phyloP scores from a whole-genome alignment of 2,113 vertebrate genomes.

The Corythaeola cristata region DNA sequence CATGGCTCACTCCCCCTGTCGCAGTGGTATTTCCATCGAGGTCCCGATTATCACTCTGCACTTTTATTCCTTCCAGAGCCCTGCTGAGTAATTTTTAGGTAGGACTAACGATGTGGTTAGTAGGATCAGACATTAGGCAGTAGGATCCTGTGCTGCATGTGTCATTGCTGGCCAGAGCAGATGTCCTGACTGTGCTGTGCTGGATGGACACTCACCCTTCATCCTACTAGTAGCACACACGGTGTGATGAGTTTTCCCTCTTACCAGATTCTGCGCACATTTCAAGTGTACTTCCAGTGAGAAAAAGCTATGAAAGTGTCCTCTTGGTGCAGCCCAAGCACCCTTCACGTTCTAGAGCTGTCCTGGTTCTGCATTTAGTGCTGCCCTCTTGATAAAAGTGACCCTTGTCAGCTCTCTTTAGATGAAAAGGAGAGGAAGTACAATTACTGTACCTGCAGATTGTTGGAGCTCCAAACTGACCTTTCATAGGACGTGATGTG shows the following conservation, averaged over 20 bases:
- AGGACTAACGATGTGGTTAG: not conserved
- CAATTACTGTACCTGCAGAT: not conserved
- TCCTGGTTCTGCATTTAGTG: not conserved
- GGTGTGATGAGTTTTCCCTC: not conserved
- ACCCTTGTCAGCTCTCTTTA: not conserved
- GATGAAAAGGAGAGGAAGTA: not conserved
- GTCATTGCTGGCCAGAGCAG: not conserved
- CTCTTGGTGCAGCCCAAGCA: not conserved
- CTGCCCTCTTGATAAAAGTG: not conserved
- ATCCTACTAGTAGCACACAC: not conserved
- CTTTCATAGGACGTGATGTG: no score
- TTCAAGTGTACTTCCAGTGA: not conserved
- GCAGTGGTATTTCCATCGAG: not conserved
- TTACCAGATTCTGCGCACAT: not conserved
- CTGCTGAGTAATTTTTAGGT: not conserved
- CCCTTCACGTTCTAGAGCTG: not conserved
- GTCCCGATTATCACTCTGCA: not conserved
- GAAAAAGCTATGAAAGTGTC: not conserved
- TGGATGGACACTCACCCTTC: not conserved
- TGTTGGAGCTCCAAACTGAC: no score
- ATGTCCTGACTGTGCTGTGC: not conserved
- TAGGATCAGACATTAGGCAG: not conserved
- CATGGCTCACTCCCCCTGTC: rapidly evolving
- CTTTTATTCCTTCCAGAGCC: not conserved
- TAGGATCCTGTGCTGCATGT: not conserved